Evolutionary conservation across 1,140 invertebrate genomes (phyloP).

Genomic region (Saccostrea echinata): DNA sequence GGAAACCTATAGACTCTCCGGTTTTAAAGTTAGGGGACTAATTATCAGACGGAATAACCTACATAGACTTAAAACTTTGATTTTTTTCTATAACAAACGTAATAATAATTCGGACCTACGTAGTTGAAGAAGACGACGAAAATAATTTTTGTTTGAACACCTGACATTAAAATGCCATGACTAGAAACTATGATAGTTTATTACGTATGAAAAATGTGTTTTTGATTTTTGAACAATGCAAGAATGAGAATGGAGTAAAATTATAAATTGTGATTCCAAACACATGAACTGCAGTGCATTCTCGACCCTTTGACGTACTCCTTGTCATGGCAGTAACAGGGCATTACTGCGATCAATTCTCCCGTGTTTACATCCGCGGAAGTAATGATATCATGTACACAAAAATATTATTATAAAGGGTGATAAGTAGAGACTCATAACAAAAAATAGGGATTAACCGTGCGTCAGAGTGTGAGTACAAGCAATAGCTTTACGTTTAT

Average conservation of each 20-base stretch:
- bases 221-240: not conserved
- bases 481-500: not conserved
- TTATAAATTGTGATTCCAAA: not conserved
- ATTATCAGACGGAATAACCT: too few species aligned
- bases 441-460: not conserved
- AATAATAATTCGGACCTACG: too few species aligned
- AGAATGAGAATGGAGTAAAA: not conserved
- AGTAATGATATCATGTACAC: not conserved
- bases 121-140: not conserved
- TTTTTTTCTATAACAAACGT: too few species aligned
- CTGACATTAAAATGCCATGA: not conserved
- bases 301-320: not conserved
- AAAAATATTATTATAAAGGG: conserved; percentile 1
- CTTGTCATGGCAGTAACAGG: not conserved
- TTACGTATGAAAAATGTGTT: not conserved
- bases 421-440: not conserved
- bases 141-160: not conserved
- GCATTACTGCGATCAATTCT: conserved; percentile 14
- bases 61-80: too few species aligned
- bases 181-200: too few species aligned
- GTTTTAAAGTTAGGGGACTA: too few species aligned
- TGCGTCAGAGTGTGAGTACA: not conserved
- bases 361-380: not conserved
- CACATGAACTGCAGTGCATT: not conserved
- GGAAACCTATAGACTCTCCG: too few species aligned